Base-by-base conservation (phyloP, 2,113 vertebrate species). In the Vulpes ferrilata region DNA sequence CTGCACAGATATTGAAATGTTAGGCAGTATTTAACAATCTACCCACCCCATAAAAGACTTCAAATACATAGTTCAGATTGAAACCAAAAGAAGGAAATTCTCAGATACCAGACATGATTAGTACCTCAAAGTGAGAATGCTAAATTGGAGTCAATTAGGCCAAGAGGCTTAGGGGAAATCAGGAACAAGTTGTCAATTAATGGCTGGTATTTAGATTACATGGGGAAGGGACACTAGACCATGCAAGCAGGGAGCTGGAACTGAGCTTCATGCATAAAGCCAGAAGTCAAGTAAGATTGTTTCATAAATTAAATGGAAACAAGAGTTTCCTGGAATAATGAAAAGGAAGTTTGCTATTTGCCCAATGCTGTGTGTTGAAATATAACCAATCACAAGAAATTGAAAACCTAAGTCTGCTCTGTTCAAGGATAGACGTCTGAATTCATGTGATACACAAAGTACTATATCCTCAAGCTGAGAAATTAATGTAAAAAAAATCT, bases 51-150 rank as follows among this genome's bases (percentile, higher is more conserved):
- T 43, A 27, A 53, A 38, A 82, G 88, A 3, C 0, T 13, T 83
- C 86, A 87, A 95, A 35, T 71, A 92, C 10, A 30, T 43, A 65
- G 43, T 51, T 1, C 10, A 90, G 62, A 71, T 4, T 67, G 64
- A 96, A 93, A 86, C n/a, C 30, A 67, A 78, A 82, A 85, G 48
- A 59, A 16, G 32, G 30, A 67, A 74, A 86, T 96, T 82, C 55
- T 93, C 82, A 79, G 15, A 53, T 35, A 35, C 13, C 16, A 85
- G 11, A 20, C 38, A 86, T 22, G 55, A 80, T 90, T 53, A 78
- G 4, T 83, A 65, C 59, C 55, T 79, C 74, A 82, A 55, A 88
- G 69, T 67, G 13, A 92, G 73, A 71, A 51, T 82, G 6, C 57
- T 22, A 12, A 90, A 7, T 12, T 92, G 32, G 7, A 90, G 30